Evolutionary conservation across 2,888 invertebrate species (phyloP).

Genomic region (Ichneumoninae sp.): DNA sequence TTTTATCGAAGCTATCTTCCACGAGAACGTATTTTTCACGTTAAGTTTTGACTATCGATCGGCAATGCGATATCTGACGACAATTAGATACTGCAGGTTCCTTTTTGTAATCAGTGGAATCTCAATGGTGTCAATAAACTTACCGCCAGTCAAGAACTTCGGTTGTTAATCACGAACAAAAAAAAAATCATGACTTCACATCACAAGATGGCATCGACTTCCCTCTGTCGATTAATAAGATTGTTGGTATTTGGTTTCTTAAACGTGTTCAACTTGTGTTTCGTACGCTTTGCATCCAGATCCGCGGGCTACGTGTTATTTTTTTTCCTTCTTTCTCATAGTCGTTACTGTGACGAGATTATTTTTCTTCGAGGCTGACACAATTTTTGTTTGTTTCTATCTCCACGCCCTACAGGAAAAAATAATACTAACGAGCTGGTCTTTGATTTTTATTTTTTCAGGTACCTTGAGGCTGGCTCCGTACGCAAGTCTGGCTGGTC

Average conservation of each 20-base stretch:
- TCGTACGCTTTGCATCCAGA: slow-evolving; percentile 32
- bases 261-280: neutral
- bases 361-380: neutral
- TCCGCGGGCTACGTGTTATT: neutral
- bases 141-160: neutral
- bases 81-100: slow-evolving; percentile 12
- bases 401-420: neutral
- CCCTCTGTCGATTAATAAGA: slow-evolving; percentile 10
- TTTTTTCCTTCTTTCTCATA: slow-evolving; percentile 4
- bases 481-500: slow-evolving; percentile 65
- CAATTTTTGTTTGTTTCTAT: neutral
- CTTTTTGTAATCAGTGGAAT: slow-evolving; percentile 37
- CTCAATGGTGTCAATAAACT: slow-evolving; percentile 33
- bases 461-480: slow-evolving; percentile 71
- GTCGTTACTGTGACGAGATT: neutral
- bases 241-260: slow-evolving; percentile 5
- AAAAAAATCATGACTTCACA: neutral
- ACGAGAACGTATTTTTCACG: slow-evolving; percentile 11
- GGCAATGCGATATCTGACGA: neutral
- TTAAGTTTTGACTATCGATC: slow-evolving; percentile 8
- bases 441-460: slow-evolving; percentile 68
- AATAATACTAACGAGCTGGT: slow-evolving; percentile 48
- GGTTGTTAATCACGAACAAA: neutral
- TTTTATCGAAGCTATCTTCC: neutral
- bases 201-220: neutral